Evolutionary conservation across 2,113 vertebrate genomes (phyloP).

Genomic region (Pseudorectes ferrugineus): DNA sequence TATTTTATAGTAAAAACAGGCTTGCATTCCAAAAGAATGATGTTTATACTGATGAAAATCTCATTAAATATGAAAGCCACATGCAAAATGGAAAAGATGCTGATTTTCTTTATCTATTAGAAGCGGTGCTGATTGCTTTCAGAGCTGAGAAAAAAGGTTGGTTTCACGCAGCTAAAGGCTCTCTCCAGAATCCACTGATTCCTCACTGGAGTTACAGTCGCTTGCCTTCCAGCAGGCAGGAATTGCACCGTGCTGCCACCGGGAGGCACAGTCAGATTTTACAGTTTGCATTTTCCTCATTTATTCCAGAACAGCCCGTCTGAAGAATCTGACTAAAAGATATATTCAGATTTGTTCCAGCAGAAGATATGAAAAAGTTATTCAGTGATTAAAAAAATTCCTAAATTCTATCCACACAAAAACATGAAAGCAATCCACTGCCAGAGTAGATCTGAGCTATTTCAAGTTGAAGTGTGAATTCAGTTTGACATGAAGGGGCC

Average conservation of each 20-base stretch:
- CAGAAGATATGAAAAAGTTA: neutral
- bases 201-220: neutral
- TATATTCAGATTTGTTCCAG: neutral
- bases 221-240: neutral
- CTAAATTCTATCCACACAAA: neutral
- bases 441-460: neutral
- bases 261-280: slow-evolving; percentile 12
- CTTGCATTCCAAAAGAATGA: neutral
- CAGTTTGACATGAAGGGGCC: neutral
- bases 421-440: neutral
- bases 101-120: neutral
- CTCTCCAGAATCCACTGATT: neutral
- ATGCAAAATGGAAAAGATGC: neutral
- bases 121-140: neutral
- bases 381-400: neutral
- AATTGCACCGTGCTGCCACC: neutral
- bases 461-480: neutral
- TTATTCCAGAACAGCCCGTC: neutral
- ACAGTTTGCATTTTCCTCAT: neutral
- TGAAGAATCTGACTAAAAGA: neutral
- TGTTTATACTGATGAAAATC: neutral
- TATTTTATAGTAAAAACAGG: neutral
- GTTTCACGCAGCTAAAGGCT: neutral
- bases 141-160: neutral
- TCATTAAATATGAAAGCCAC: neutral